These are phyloP conservation scores for Pocillopora grandis DNA, from an alignment of 92 coral and sea anemone genomes.

Conservation along the genomic window DNA sequence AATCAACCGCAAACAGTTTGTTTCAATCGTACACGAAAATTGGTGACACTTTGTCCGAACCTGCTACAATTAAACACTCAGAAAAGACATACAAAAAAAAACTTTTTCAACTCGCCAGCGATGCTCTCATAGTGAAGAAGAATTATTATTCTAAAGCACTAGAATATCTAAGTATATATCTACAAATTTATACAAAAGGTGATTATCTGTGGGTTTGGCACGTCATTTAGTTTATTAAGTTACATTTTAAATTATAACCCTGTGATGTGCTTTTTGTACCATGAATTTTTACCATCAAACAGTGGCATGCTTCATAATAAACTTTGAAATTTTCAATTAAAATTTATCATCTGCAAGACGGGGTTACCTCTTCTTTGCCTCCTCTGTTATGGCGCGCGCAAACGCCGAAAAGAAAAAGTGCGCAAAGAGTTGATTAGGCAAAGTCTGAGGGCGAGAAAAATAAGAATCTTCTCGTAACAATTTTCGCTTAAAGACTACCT, in stretches of 20 bases:
- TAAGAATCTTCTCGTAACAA: no score
- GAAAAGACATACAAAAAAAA: background rate
- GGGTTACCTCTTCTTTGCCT: no score
- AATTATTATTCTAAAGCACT: background rate
- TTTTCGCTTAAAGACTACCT: no score
- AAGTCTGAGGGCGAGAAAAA: no score
- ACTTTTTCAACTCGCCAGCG: background rate
- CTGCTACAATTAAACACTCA: no score
- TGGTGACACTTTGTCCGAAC: no score
- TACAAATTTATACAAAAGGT: constrained; percentile 1
- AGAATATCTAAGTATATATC: background rate
- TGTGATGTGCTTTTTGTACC: background rate
- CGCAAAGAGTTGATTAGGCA: no score
- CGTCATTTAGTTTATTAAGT: background rate
- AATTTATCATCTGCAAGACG: background rate
- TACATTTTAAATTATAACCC: background rate
- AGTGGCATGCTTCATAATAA: background rate
- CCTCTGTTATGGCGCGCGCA: no score
- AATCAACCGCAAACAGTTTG: no score
- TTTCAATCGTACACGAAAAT: no score
- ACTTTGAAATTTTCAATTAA: background rate
- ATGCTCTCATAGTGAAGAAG: background rate
- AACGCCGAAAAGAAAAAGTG: no score
- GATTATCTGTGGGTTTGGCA: background rate
- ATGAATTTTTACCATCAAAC: background rate